phyloP scores from a whole-genome alignment of 2,797 vertebrate species.

The Cyclura pinguis region DNA sequence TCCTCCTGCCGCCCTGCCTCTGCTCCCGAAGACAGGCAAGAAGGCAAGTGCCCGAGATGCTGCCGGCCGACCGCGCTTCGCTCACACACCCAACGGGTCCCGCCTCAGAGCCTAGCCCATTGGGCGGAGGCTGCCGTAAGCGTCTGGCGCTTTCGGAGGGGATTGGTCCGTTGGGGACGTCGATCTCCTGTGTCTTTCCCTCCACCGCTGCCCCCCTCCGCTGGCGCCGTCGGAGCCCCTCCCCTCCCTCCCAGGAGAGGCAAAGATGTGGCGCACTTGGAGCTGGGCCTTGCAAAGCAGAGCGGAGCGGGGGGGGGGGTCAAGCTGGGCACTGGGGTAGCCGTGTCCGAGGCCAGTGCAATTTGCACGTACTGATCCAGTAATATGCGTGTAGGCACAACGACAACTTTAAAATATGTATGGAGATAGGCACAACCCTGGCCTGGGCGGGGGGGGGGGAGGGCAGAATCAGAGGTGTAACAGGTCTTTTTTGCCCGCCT shows the following conservation, averaged over 20 bases:
- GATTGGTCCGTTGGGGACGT: slow-evolving; percentile 13
- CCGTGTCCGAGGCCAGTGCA: too few species aligned
- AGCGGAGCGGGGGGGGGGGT: rapidly evolving
- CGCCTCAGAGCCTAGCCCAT: not conserved
- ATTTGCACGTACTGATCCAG: too few species aligned
- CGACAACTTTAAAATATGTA: too few species aligned
- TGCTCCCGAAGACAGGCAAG: not conserved
- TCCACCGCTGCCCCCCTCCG: not conserved
- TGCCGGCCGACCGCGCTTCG: not conserved
- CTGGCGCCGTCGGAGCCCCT: not conserved
- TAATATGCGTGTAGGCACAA: too few species aligned
- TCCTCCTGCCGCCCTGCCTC: not conserved
- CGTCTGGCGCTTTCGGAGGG: not conserved
- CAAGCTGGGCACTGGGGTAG: too few species aligned
- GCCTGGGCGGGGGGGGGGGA: too few species aligned
- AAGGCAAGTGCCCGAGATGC: too few species aligned
- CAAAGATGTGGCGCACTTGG: slow-evolving; percentile 49
- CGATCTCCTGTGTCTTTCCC: not conserved
- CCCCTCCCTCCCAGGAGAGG: not conserved
- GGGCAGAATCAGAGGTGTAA: too few species aligned
- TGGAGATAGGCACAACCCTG: too few species aligned
- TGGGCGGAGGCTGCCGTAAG: slow-evolving; percentile 16
- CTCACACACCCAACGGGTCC: slow-evolving; percentile 19
- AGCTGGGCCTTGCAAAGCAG: not conserved
- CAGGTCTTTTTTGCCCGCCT: too few species aligned